phyloP scores from a whole-genome alignment of 2,797 vertebrate genomes.

The Nyctibius grandis region DNA sequence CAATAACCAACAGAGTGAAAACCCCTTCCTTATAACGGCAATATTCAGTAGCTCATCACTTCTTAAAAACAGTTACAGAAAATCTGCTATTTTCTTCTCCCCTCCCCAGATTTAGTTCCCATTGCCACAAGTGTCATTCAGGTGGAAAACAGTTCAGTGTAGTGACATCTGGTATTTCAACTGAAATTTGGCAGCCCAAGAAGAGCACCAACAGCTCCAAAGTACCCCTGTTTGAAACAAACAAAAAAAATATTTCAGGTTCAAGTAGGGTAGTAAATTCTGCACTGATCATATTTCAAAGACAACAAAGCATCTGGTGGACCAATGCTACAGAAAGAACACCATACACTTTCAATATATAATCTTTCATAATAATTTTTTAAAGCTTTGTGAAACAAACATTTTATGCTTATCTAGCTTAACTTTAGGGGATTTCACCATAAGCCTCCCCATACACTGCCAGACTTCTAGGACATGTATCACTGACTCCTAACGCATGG shows the following conservation, averaged over 20 bases:
- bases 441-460: not conserved
- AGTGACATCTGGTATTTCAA: slow-evolving; percentile 58
- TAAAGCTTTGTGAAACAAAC: not conserved
- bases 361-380: not conserved
- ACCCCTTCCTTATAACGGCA: not conserved
- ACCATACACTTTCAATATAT: not conserved
- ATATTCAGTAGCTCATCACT: slow-evolving; percentile 57
- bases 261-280: not conserved
- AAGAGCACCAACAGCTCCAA: slow-evolving; percentile 83
- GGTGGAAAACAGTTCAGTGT: slow-evolving; percentile 34
- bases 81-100: slow-evolving; percentile 28
- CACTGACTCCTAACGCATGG: not conserved
- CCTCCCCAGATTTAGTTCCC: slow-evolving; percentile 52
- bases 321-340: not conserved
- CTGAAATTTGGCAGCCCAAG: slow-evolving; percentile 82
- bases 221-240: slow-evolving; percentile 76
- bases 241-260: not conserved
- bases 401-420: not conserved
- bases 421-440: not conserved
- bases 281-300: not conserved
- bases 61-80: slow-evolving; percentile 50
- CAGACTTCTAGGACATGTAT: not conserved
- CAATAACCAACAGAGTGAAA: slow-evolving; percentile 42
- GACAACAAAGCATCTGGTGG: not conserved
- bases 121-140: slow-evolving; percentile 19